A percentile compares a stretch with the other conserved stretches of the same genome.
Evolutionary conservation across 2,888 invertebrate species (phyloP).

Genomic region (Lithophane socia): DNA sequence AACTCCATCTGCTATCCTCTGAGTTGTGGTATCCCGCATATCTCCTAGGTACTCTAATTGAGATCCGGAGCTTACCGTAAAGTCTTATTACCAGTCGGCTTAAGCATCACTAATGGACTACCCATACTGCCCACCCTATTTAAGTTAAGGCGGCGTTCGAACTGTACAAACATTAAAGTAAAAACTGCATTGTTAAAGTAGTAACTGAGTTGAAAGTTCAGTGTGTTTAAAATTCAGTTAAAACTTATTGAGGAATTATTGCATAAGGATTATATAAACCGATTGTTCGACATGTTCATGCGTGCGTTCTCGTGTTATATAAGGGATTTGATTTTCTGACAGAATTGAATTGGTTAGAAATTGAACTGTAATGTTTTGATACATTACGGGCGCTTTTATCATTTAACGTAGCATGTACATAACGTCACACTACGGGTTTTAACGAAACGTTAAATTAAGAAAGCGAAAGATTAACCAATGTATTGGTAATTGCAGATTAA

Average conservation of each 20-base stretch:
- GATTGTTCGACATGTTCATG: background rate
- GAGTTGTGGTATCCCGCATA: background rate
- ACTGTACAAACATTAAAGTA: slow-evolving; percentile 1
- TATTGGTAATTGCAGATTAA: background rate
- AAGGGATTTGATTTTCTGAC: background rate
- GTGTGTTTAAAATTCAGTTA: background rate
- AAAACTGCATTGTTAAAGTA: background rate
- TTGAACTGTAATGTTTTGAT: background rate
- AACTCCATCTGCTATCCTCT: slow-evolving; percentile 7
- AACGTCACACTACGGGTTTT: too few relatives aligned
- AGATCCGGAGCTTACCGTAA: slow-evolving; percentile 52
- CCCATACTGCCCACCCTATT: background rate
- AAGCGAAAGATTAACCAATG: background rate
- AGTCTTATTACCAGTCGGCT: slow-evolving; percentile 49
- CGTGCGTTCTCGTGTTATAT: background rate
- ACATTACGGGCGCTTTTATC: background rate
- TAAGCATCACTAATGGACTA: slow-evolving; percentile 54
- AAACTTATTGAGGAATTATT: background rate
- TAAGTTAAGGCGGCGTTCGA: background rate
- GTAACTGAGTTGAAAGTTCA: slow-evolving; percentile 9
- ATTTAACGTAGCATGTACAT: background rate
- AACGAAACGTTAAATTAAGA: too few relatives aligned
- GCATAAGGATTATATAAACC: background rate
- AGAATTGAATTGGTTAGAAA: background rate
- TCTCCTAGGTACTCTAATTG: slow-evolving; percentile 43